Percentiles rank a stretch among this genome's conserved stretches.
Conservation (phyloP, 2,113 vertebrate species). For the Tenrec ecaudatus region DNA sequence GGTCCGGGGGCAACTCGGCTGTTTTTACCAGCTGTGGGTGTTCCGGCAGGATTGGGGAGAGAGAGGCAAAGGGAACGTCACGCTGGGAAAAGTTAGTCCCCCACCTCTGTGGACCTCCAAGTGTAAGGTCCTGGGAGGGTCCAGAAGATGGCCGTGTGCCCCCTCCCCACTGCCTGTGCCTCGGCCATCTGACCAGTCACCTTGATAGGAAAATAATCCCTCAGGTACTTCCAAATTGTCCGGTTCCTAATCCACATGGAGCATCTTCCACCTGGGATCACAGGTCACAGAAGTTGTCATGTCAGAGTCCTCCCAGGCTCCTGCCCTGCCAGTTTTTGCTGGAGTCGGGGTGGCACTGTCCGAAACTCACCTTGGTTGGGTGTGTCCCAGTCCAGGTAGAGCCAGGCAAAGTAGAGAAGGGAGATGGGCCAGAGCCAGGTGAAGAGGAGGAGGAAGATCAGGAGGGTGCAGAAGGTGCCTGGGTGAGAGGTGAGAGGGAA, state of each 20-base stretch:
- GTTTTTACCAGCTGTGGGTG: slow-evolving; percentile 89
- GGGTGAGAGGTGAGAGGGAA: no score
- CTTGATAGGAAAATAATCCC: slow-evolving; percentile 90
- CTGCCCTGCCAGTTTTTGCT: background rate
- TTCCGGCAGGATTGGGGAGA: no score
- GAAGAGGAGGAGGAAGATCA: slow-evolving; percentile 89
- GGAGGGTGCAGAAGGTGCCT: slow-evolving; percentile 64
- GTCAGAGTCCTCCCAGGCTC: no score
- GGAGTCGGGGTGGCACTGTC: accelerated
- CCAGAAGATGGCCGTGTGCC: background rate
- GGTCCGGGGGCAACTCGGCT: slow-evolving; percentile 84
- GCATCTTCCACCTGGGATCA: slow-evolving; percentile 87
- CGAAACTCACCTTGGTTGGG: slow-evolving; percentile 86
- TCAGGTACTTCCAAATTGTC: slow-evolving; percentile 86
- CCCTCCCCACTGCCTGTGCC: background rate
- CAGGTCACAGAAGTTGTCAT: background rate
- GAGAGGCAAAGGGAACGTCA: background rate
- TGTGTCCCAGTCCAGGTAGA: slow-evolving; percentile 88
- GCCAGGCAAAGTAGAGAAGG: slow-evolving; percentile 87
- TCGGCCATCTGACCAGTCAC: slow-evolving; percentile 72
- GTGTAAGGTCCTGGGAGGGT: background rate
- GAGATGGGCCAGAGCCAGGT: slow-evolving; percentile 87
- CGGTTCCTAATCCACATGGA: slow-evolving; percentile 81
- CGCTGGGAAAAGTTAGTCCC: background rate
- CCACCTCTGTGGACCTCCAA: background rate